Base-by-base conservation (phyloP, 2,113 vertebrate genomes). In the Syngnathus scovelli region DNA sequence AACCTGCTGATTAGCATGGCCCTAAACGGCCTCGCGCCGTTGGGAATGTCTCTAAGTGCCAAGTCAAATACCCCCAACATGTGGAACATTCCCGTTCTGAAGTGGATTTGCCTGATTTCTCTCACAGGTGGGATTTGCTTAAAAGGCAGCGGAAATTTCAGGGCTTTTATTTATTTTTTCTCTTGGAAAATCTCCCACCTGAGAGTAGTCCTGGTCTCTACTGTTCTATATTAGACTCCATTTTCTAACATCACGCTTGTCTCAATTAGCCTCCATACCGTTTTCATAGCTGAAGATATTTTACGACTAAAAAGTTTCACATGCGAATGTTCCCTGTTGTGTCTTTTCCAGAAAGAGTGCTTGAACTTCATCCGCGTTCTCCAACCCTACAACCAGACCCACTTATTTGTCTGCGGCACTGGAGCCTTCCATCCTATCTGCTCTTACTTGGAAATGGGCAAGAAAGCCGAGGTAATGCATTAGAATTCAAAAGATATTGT, bases 341-440 rank as follows among this genome's bases (percentile, higher is more conserved):
- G 0, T 81, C 18, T 73, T 69, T 90, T 92, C 46, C 91, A 99
- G 97, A 98, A 91, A 89, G 97, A 99, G 88, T 99, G 96, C 88
- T 94, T 94, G 46, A 99, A 99, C 91, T 98, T 95, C 89, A 93
- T 98, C 86, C 93, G 96, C 58, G 95, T 98, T 64, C 93, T 99
- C 16, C 96, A 98, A 74, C 74, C 90, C 37, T 98, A 91, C 80
- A 99, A 99, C 88, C 93, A 96, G 82, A 99, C 94, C 61, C 97
- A 99, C 85, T 85, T 99, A 80, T 98, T 98, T 0, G 93, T 95
- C 75, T 99, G 97, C 13, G 97, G 97, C 84, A 99, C 97, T 0
- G 97, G 97, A 67, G 97, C 97, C 78, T 98, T 98, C 83, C 96
- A 99, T 87, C 97, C 97, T 43, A 89, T 96, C 89, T 99, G 97